These are phyloP conservation scores for Spodoptera exigua DNA, from an alignment of 2,888 invertebrate genomes.

Conservation along the genomic window DNA sequence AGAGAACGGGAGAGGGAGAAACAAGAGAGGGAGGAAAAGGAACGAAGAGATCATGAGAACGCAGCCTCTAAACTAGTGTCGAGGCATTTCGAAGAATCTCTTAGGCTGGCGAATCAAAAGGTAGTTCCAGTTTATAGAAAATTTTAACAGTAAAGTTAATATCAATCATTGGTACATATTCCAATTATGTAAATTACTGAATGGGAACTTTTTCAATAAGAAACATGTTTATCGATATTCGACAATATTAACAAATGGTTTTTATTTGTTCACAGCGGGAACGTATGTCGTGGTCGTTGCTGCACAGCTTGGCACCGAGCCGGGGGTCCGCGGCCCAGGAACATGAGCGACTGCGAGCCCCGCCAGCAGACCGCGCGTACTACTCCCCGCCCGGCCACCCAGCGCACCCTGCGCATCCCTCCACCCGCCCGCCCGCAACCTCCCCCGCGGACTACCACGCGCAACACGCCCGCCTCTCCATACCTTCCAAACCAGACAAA, in stretches of 20 bases:
- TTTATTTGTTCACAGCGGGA: slow-evolving; percentile 82
- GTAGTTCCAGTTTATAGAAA: slow-evolving; percentile 72
- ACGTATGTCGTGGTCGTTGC: slow-evolving; percentile 88
- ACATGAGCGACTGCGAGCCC: slow-evolving; percentile 66
- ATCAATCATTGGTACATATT: background rate
- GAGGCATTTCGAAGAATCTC: slow-evolving; percentile 97
- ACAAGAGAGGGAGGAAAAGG: slow-evolving; percentile 87
- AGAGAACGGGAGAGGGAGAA: slow-evolving; percentile 86
- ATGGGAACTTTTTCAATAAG: too few species aligned
- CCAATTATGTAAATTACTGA: too few species aligned
- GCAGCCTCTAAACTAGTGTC: slow-evolving; percentile 95
- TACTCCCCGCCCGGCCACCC: slow-evolving; percentile 63
- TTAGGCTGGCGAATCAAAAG: slow-evolving; percentile 94
- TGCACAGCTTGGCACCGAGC: slow-evolving; percentile 86
- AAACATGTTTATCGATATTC: too few species aligned
- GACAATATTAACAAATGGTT: slow-evolving; percentile 28
- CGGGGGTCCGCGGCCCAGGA: slow-evolving; percentile 70
- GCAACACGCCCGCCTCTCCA: slow-evolving; percentile 73
- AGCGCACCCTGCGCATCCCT: slow-evolving; percentile 62
- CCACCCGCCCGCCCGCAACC: slow-evolving; percentile 66
- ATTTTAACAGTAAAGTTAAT: background rate
- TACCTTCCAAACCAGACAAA: slow-evolving; percentile 79
- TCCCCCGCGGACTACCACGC: slow-evolving; percentile 71
- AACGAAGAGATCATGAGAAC: slow-evolving; percentile 91
- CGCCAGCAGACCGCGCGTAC: slow-evolving; percentile 68